Evolutionary conservation across 2,888 invertebrate species (phyloP), one percentile per base, ranked within the genome.

Genomic region (Pherbina coryleti): DNA sequence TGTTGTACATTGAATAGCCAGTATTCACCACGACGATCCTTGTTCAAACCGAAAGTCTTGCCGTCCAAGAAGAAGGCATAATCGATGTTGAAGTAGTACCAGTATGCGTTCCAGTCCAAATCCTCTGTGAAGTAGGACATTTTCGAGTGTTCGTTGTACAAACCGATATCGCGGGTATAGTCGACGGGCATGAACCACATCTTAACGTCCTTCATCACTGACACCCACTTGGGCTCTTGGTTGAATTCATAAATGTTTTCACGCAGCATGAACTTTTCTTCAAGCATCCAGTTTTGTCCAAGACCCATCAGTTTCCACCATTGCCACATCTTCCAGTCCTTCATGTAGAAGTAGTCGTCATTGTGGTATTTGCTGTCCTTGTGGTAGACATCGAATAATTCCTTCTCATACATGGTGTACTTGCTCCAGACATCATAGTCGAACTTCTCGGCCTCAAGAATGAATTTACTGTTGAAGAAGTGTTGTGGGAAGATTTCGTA

Each of bases 71-170:
- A 94, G 86, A 90, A 91, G 7, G 95, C 93, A 84, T 92, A 93
- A 76, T 92, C 90, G 82, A 93, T 86, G 82, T 92, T 91, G 81
- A 89, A 86, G 85, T 93, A 92, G 88, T 93, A 93, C 90, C 94
- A 93, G 85, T 91, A 92, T 31, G 92, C 84, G 87, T 94, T 95
- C 71, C 94, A 90, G 76, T 92, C 93, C 76, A 93, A 90, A 87
- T 96, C 95, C 84, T 95, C 94, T 19, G 93, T 93, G 90, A 93
- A 95, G 89, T 95, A 95, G 44, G 91, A 90, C 64, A 95, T 82
- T 14, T 91, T 88, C 76, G 92, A 91, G 79, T 94, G 93, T 2
- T 91, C 89, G 84, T 92, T 90, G 81, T 90, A 85, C 72, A 91
- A 88, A 82, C 85, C 78, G 71, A 88, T 80, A 60, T 87, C 86